These are phyloP conservation scores for Papilio polytes DNA, from an alignment of 1,140 invertebrate genomes.

Conservation along the genomic window DNA sequence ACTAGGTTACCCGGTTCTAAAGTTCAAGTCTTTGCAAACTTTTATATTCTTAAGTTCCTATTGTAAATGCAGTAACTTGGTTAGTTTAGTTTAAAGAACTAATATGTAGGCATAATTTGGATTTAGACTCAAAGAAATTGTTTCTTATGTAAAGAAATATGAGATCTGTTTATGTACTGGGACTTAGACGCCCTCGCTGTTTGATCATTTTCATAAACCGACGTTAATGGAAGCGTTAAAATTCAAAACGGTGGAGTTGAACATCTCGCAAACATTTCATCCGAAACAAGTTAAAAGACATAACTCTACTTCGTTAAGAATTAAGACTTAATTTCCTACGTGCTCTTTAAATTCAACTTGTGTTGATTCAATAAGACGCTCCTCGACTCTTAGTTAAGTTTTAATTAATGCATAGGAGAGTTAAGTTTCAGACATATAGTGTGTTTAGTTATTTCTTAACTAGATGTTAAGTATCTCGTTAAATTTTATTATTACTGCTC, in stretches of 20 bases:
- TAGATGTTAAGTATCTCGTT: constrained; percentile 15
- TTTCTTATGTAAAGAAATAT: background rate
- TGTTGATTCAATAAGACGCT: constrained; percentile 60
- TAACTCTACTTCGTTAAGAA: constrained; percentile 17
- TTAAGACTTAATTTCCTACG: constrained; percentile 55
- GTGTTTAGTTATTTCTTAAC: constrained; percentile 34
- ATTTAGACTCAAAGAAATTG: background rate
- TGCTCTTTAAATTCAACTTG: constrained; percentile 53
- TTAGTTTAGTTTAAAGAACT: background rate
- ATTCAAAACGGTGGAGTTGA: constrained; percentile 36
- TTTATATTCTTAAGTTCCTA: constrained; percentile 8
- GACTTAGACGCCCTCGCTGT: background rate
- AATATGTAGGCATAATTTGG: background rate
- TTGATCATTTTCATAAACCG: background rate
- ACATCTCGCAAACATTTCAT: background rate
- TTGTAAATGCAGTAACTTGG: background rate
- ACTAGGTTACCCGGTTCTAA: constrained; percentile 17
- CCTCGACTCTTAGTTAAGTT: constrained; percentile 46
- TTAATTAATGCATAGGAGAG: constrained; percentile 55
- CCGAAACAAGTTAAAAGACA: constrained; percentile 37
- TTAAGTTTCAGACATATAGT: constrained; percentile 38
- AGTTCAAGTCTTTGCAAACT: constrained; percentile 24
- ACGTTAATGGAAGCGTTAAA: constrained; percentile 43
- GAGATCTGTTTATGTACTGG: too few relatives aligned
- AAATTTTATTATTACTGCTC: constrained; percentile 19